Conservation (phyloP, 2,888 invertebrate genomes). For the Notodonta dromedarius region DNA sequence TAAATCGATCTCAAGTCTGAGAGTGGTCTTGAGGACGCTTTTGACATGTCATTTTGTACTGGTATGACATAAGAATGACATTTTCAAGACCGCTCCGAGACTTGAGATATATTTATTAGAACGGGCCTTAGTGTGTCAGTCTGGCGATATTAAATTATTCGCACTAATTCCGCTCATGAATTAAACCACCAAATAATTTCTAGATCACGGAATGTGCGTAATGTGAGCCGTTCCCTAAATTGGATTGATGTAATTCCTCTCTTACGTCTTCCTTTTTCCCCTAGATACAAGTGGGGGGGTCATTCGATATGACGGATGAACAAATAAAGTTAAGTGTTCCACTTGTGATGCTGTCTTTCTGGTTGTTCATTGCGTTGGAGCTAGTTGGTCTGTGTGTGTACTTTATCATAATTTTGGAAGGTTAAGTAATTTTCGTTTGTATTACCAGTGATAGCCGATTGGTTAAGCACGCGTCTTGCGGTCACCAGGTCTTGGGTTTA, state of each 20-base stretch:
- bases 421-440: too few species aligned
- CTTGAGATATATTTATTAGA: too few species aligned
- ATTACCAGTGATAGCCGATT: too few species aligned
- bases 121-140: too few species aligned
- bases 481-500: too few species aligned
- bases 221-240: constrained; percentile 73
- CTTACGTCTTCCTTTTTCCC: constrained; percentile 55
- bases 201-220: constrained; percentile 66
- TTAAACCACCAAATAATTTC: constrained; percentile 53
- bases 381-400: constrained; percentile 1
- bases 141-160: not conserved
- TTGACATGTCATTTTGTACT: too few species aligned
- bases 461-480: too few species aligned
- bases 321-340: constrained; percentile 49
- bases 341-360: not conserved
- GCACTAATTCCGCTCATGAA: constrained; percentile 19
- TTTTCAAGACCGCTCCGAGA: too few species aligned
- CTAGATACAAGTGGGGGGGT: constrained; percentile 29
- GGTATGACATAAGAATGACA: too few species aligned
- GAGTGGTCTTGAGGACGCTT: too few species aligned
- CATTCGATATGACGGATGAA: constrained; percentile 58
- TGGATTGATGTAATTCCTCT: constrained; percentile 77
- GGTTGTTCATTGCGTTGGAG: constrained; percentile 11
- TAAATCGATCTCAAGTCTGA: too few species aligned
- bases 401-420: not conserved